These are phyloP conservation scores for Danionella dracula DNA, from an alignment of 2,797 vertebrate genomes.

Conservation along the genomic window DNA sequence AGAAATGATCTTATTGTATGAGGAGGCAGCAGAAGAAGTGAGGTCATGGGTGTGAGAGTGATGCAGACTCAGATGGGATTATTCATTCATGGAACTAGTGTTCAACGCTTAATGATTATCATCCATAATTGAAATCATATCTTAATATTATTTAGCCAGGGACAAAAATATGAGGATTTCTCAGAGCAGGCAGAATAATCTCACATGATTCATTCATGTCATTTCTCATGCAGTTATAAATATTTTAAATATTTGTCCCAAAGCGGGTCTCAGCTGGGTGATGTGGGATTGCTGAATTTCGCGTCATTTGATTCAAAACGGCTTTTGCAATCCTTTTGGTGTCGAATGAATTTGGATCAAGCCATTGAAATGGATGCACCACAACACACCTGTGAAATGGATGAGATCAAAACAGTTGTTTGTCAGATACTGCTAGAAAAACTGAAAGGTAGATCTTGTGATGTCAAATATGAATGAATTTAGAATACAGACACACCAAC, in stretches of 20 bases:
- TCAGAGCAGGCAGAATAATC: conserved; percentile 7
- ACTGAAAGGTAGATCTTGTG: no score
- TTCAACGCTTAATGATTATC: conserved; percentile 55
- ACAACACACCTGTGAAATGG: no score
- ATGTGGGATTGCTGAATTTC: conserved; percentile 43
- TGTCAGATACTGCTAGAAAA: no score
- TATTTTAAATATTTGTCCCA: conserved; percentile 51
- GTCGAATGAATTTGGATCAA: background rate
- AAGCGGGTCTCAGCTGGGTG: conserved; percentile 32
- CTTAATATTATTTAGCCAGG: conserved; percentile 52
- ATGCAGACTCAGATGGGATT: conserved; percentile 35
- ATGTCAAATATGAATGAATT: no score
- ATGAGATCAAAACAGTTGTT: no score
- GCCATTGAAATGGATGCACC: no score
- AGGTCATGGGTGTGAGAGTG: no score
- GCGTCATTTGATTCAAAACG: conserved; percentile 51
- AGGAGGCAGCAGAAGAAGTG: no score
- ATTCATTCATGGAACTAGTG: conserved; percentile 52
- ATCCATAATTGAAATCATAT: conserved; percentile 59
- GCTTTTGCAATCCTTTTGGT: background rate
- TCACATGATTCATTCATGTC: conserved; percentile 41
- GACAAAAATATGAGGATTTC: conserved; percentile 42
- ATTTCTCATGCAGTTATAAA: conserved; percentile 51
- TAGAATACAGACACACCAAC: no score
- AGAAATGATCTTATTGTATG: no score